Conservation (phyloP, 2,797 vertebrate genomes). For the Dallia pectoralis region DNA sequence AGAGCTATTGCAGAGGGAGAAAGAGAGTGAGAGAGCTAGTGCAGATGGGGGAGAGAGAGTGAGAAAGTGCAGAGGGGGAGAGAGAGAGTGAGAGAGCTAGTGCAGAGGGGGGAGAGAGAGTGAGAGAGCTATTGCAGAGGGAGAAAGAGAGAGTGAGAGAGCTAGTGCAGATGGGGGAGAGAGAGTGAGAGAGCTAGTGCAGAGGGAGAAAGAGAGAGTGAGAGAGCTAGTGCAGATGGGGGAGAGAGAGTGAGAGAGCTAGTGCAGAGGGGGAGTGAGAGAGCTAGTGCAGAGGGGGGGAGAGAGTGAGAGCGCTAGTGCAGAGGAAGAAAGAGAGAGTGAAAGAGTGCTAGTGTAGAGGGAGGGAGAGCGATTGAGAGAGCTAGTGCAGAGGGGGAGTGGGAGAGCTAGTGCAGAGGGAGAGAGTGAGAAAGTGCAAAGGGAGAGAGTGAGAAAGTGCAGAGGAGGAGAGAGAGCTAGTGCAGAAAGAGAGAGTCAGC, state of each 20-base stretch:
- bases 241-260: too few relatives aligned
- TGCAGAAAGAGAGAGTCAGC: constrained; percentile 18
- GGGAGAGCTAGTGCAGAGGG: too few relatives aligned
- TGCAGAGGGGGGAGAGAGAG: constrained; percentile 13
- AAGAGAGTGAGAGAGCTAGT: too few relatives aligned
- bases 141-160: too few relatives aligned
- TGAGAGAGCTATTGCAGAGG: not conserved
- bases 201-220: constrained; percentile 13
- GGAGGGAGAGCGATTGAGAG: not conserved
- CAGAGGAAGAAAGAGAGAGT: constrained; percentile 43
- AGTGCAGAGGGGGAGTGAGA: too few relatives aligned
- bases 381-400: constrained; percentile 20
- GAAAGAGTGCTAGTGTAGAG: constrained; percentile 10
- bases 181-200: constrained; percentile 23
- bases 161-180: too few relatives aligned
- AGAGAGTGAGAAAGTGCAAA: constrained; percentile 22
- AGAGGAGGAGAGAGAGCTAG: constrained; percentile 37
- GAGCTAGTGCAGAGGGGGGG: too few relatives aligned
- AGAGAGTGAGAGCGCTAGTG: constrained; percentile 27
- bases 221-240: too few relatives aligned
- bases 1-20: constrained; percentile 28
- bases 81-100: constrained; percentile 20
- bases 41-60: constrained; percentile 17
- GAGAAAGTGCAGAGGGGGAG: too few relatives aligned
- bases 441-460: constrained; percentile 1